Conservation (phyloP, 2,888 invertebrate species). For the Eledona agricola region DNA sequence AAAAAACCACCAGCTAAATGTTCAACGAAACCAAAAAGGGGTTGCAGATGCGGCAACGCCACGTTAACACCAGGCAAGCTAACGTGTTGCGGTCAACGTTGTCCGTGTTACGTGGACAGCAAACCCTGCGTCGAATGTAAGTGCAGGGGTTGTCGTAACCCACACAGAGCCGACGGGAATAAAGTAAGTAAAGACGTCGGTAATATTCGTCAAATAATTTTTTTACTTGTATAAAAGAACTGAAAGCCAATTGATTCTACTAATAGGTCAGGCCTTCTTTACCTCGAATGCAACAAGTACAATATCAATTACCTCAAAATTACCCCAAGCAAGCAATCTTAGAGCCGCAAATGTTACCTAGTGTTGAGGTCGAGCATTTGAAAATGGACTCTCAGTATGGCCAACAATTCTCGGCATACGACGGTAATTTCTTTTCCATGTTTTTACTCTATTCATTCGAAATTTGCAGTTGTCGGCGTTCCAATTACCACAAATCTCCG, state of each 20-base stretch:
- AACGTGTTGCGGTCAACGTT: constrained; percentile 93
- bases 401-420: constrained; percentile 48
- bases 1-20: constrained; percentile 64
- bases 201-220: constrained; percentile 28
- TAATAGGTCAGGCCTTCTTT: constrained; percentile 54
- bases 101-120: constrained; percentile 92
- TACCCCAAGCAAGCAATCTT: constrained; percentile 35
- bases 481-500: constrained; percentile 47
- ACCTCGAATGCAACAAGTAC: constrained; percentile 53
- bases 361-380: constrained; percentile 50
- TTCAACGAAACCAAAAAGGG: constrained; percentile 68
- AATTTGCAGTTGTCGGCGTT: constrained; percentile 29
- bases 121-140: constrained; percentile 90
- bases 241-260: constrained; percentile 36
- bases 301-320: constrained; percentile 46
- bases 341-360: constrained; percentile 45
- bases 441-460: constrained; percentile 58
- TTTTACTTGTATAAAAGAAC: constrained; percentile 36
- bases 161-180: constrained; percentile 82
- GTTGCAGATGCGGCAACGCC: constrained; percentile 91
- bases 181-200: constrained; percentile 69
- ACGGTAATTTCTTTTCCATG: no score
- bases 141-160: constrained; percentile 93
- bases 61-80: constrained; percentile 88
- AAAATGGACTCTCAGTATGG: constrained; percentile 50